Evolutionary conservation across 1,140 invertebrate genomes (phyloP).

Genomic region (Papilio machaon): DNA sequence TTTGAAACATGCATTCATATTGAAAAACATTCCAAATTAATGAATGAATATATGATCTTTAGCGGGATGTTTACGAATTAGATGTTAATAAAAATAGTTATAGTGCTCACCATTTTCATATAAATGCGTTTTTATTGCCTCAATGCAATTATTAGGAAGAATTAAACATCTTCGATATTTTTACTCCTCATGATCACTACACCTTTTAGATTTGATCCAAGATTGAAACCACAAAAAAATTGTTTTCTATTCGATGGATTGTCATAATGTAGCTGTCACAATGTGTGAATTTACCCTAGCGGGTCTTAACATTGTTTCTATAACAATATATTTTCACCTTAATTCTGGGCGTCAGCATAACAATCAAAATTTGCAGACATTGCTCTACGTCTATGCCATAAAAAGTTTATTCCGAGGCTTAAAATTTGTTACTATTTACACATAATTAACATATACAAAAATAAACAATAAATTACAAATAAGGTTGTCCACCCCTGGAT

Average conservation of each 20-base stretch:
- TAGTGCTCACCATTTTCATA: not conserved
- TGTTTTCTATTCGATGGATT: not conserved
- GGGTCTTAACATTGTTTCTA: too few species aligned
- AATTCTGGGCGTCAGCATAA: too few species aligned
- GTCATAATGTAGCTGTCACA: not conserved
- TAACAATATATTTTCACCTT: too few species aligned
- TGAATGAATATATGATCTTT: conserved; percentile 25
- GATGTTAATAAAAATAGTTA: not conserved
- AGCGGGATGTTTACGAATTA: not conserved
- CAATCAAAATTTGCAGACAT: too few species aligned
- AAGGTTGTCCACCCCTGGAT: not conserved
- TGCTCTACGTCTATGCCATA: too few species aligned
- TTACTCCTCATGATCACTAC: not conserved
- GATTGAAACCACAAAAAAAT: not conserved
- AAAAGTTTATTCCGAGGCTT: too few species aligned
- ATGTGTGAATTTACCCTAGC: too few species aligned
- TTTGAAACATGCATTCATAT: conserved; percentile 31
- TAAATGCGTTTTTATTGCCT: not conserved
- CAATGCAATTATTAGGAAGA: not conserved
- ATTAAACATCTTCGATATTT: not conserved
- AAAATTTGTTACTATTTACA: not conserved
- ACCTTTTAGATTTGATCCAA: not conserved
- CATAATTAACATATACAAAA: not conserved
- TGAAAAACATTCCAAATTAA: conserved; percentile 35
- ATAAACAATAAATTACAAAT: not conserved